Conservation (phyloP, 2,113 vertebrate genomes). For the Peromyscus leucopus region DNA sequence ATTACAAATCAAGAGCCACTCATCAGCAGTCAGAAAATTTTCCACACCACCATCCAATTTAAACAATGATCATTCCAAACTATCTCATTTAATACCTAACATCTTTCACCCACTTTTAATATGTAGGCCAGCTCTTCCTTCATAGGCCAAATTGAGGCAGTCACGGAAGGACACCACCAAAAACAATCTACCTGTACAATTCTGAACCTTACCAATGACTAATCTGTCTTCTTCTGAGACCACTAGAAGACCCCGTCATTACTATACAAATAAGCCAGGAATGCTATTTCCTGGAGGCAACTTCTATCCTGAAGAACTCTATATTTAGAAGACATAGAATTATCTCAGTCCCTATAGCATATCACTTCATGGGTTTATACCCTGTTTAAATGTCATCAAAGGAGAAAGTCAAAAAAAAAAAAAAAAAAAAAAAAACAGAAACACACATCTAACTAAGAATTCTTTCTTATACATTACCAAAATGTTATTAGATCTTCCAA, state of each 20-base stretch:
- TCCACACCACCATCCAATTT: neutral
- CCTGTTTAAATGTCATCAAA: constrained; percentile 8
- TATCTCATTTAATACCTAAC: neutral
- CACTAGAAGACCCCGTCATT: neutral
- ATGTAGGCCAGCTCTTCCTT: neutral
- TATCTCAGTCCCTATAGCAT: constrained; percentile 35
- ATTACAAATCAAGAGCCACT: neutral
- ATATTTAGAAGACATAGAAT: constrained; percentile 35
- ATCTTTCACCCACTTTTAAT: neutral
- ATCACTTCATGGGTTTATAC: constrained; percentile 9
- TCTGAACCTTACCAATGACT: neutral
- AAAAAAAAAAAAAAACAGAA: neutral
- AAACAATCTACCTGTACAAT: neutral
- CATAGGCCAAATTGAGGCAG: constrained; percentile 2
- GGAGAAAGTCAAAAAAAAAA: neutral
- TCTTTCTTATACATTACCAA: neutral
- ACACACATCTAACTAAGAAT: constrained; percentile 1
- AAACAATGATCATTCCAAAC: neutral
- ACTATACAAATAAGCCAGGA: neutral
- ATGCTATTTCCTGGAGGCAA: neutral
- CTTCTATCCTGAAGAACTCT: constrained; percentile 19
- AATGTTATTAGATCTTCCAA: neutral
- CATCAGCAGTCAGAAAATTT: neutral
- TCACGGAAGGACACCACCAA: neutral
- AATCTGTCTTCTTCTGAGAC: neutral